Percentiles rank a stretch among this genome's conserved stretches.
Evolutionary conservation across 2,797 vertebrate species (phyloP).

Genomic region (Phrynocephalus guinanensis): DNA sequence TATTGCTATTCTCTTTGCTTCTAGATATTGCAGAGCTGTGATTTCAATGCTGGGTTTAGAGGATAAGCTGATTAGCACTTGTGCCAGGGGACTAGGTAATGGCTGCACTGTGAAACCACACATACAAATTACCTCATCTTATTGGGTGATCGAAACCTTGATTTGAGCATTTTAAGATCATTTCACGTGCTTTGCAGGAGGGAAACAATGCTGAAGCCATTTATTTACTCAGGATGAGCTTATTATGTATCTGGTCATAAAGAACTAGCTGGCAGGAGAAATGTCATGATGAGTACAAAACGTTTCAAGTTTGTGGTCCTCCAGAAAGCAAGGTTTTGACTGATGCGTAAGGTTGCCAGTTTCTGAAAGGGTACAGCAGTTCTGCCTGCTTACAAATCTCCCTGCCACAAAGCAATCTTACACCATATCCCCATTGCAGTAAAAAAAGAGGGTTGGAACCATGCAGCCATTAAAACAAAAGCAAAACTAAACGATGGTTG

Average conservation of each 20-base stretch:
- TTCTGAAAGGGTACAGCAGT: background rate
- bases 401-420: background rate
- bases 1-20: conserved; percentile 22
- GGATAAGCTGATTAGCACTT: conserved; percentile 64
- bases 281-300: conserved; percentile 31
- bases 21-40: conserved; percentile 23
- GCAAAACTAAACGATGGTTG: too few species aligned
- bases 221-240: conserved; percentile 44
- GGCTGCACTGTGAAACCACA: conserved; percentile 67
- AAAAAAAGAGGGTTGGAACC: too few species aligned
- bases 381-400: background rate
- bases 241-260: conserved; percentile 35
- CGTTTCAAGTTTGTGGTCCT: background rate
- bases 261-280: background rate
- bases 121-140: conserved; percentile 75
- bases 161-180: conserved; percentile 52
- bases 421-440: background rate
- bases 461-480: too few species aligned
- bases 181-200: conserved; percentile 61
- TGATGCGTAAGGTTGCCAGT: background rate
- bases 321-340: conserved; percentile 54
- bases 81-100: conserved; percentile 75
- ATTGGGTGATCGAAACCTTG: conserved; percentile 75
- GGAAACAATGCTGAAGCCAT: conserved; percentile 56
- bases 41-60: conserved; percentile 54